A percentile compares a stretch with the other conserved stretches of the same genome.
phyloP scores from a whole-genome alignment of 1,140 invertebrate genomes.

The Trichonephila clavata region DNA sequence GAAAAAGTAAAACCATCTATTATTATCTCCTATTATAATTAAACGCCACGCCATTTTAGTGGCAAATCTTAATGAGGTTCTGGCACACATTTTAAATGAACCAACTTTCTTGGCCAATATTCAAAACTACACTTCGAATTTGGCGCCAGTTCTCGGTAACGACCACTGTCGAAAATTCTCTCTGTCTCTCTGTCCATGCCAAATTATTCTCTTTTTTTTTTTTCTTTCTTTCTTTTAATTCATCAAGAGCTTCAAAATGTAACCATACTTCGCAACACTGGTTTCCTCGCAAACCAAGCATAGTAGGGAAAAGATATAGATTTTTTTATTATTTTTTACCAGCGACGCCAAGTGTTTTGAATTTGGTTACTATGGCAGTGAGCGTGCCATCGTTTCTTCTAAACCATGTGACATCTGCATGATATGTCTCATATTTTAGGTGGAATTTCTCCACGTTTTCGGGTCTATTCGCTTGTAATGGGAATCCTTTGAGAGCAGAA shows the following conservation, averaged over 20 bases:
- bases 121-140: constrained; percentile 59
- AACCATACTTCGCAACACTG: constrained; percentile 68
- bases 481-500: background rate
- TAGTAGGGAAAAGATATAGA: constrained; percentile 63
- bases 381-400: constrained; percentile 61
- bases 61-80: background rate
- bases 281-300: constrained; percentile 66
- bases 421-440: constrained; percentile 54
- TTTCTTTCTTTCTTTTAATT: constrained; percentile 64
- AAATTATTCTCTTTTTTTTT: constrained; percentile 7
- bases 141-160: background rate
- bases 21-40: constrained; percentile 25
- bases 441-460: constrained; percentile 59
- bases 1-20: background rate
- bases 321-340: constrained; percentile 51
- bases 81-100: background rate
- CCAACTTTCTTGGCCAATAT: constrained; percentile 7
- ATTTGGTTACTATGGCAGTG: constrained; percentile 72
- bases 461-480: constrained; percentile 18
- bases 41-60: background rate
- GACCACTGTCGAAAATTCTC: background rate
- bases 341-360: constrained; percentile 60
- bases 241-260: constrained; percentile 51
- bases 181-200: background rate
- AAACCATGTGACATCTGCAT: constrained; percentile 72